phyloP scores from a whole-genome alignment of 2,888 invertebrate genomes.

The Drosophila vallismaia region DNA sequence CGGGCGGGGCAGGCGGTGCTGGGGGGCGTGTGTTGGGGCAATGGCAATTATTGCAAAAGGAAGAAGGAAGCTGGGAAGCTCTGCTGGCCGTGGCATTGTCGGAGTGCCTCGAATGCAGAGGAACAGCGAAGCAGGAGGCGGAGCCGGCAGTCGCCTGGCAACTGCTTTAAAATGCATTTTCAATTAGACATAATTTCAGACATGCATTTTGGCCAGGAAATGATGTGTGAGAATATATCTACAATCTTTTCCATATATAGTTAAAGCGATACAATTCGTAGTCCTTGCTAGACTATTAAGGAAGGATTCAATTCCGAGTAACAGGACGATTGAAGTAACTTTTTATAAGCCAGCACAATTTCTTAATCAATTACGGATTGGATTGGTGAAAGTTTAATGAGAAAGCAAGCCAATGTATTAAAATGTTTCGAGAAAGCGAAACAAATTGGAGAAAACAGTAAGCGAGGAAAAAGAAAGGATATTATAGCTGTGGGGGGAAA shows the following conservation, averaged over 20 bases:
- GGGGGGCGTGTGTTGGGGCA: neutral
- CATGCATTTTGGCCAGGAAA: constrained; percentile 26
- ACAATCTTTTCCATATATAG: constrained; percentile 21
- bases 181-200: constrained; percentile 76
- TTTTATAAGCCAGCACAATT: neutral
- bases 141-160: constrained; percentile 42
- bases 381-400: constrained; percentile 22
- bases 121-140: neutral
- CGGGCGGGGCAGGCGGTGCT: constrained; percentile 47
- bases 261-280: constrained; percentile 28
- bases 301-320: constrained; percentile 5
- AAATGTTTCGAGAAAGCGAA: constrained; percentile 26
- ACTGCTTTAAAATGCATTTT: constrained; percentile 79
- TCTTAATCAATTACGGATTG: neutral
- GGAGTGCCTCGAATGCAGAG: constrained; percentile 17
- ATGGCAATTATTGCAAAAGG: constrained; percentile 44
- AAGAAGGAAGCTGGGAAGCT: constrained; percentile 36
- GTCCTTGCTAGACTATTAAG: neutral
- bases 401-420: neutral
- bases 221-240: constrained; percentile 39
- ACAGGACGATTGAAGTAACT: neutral
- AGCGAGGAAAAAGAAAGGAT: constrained; percentile 1
- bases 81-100: constrained; percentile 46
- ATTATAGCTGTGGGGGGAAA: neutral
- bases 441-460: constrained; percentile 27